A percentile compares a stretch with the other conserved stretches of the same genome.
phyloP scores from a whole-genome alignment of 1,140 invertebrate species.

The Drosophila ohnishii region DNA sequence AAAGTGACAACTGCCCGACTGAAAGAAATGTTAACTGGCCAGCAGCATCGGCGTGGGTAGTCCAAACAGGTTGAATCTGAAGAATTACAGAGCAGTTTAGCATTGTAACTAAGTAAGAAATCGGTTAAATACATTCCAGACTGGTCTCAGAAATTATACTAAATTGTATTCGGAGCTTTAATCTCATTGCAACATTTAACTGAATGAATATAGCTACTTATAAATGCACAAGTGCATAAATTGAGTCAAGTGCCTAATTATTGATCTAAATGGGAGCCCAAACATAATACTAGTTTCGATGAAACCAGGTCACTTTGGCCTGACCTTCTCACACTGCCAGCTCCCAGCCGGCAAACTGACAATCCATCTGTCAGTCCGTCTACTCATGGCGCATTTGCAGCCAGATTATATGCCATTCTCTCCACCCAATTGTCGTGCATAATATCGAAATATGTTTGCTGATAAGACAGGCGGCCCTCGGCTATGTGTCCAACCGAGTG shows the following conservation, averaged over 20 bases:
- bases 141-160: background rate
- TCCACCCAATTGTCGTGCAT: constrained; percentile 67
- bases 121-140: rapidly evolving
- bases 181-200: too few species aligned
- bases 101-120: background rate
- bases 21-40: constrained; percentile 36
- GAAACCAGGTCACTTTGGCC: constrained; percentile 21
- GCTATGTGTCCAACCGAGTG: constrained; percentile 30
- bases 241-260: background rate
- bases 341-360: background rate
- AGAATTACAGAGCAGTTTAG: background rate
- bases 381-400: constrained; percentile 65
- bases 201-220: background rate
- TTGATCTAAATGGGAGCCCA: background rate
- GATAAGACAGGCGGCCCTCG: constrained; percentile 59
- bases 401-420: constrained; percentile 70
- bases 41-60: constrained; percentile 17
- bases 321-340: background rate
- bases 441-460: constrained; percentile 65
- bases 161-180: background rate
- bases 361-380: constrained; percentile 40
- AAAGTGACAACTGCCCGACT: constrained; percentile 65
- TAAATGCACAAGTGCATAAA: background rate
- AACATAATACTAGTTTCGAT: background rate
- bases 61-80: background rate